Percentiles rank a stretch among this genome's conserved stretches.
phyloP scores from a whole-genome alignment of 2,888 invertebrate species.

The Acrobasis consociella region DNA sequence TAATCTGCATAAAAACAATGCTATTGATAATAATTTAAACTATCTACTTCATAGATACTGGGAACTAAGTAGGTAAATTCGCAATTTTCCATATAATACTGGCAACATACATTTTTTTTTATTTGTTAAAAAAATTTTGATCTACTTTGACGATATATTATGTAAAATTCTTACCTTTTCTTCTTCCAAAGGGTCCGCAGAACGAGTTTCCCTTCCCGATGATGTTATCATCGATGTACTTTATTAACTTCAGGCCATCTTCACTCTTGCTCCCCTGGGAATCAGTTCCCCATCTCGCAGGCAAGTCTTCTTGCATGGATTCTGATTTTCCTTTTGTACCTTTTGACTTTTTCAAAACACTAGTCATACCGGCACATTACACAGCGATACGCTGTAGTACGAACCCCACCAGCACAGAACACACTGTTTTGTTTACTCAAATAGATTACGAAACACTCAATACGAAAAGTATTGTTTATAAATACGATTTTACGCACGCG shows the following conservation, averaged over 20 bases:
- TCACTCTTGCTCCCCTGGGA: constrained; percentile 78
- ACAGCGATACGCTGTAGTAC: constrained; percentile 40
- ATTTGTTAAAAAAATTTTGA: not conserved
- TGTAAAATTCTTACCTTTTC: constrained; percentile 85
- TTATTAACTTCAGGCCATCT: constrained; percentile 87
- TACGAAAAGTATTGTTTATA: constrained; percentile 26
- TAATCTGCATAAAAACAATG: not conserved
- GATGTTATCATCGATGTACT: constrained; percentile 91
- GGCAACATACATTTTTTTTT: too few species aligned
- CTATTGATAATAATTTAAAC: not conserved
- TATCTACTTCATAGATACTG: not conserved
- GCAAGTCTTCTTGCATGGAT: constrained; percentile 80
- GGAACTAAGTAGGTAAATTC: not conserved
- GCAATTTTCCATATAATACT: too few species aligned
- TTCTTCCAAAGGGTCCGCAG: constrained; percentile 90
- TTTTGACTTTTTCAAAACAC: constrained; percentile 78
- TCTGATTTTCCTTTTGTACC: constrained; percentile 78
- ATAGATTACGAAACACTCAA: constrained; percentile 30
- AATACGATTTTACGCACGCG: constrained; percentile 35
- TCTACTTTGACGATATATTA: not conserved
- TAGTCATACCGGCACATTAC: constrained; percentile 75
- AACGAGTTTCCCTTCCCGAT: constrained; percentile 92
- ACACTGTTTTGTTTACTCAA: constrained; percentile 37
- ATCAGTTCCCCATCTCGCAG: constrained; percentile 64
- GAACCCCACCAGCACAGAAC: constrained; percentile 25